Evolutionary conservation across 2,888 invertebrate species (phyloP), one percentile per base, ranked within the genome.

Genomic region (Atherix ibis): DNA sequence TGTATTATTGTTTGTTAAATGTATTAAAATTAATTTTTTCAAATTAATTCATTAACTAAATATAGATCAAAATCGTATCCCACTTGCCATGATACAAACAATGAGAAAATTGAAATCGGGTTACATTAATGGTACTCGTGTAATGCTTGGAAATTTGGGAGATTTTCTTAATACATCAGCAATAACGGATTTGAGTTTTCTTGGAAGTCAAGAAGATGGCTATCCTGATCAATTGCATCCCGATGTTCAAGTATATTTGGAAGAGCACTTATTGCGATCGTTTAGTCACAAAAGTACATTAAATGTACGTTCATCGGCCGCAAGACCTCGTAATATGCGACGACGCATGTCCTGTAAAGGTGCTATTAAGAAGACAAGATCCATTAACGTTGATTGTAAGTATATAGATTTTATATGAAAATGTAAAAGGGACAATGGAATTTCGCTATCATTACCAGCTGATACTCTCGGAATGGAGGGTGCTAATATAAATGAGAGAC

Each of bases 61-160:
- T 68, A 46, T 58, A 88, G 91, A 91, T 65, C 79, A 89, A 62
- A 88, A 84, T 38, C 84, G 77, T 63, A 80, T 91, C 41, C 92
- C 92, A 0, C 67, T 87, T 55, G 87, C 94, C 0, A 88, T 98
- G 77, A 80, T 95, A 46, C 91, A 92, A 3, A 97, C 97, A 2
- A 88, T 98, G 74, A 91, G 94, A 54, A 98, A 98, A 62, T 65
- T 98, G 4, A 92, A 94, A 59, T 94, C 92, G 39, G 98, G 98
- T 8, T 98, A 98, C 55, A 91, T 97, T 34, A 94, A 94, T 53
- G 98, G 97, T n/a, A 95, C 97, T 0, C 72, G 95, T 48, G 95
- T 98, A 0, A 88, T 92, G 37, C 65, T 98, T 39, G 95, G 97
- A n/a, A 81, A 83, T 54, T 64, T 98, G 18, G 81, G 80, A 43